Evolutionary conservation across 2,113 vertebrate genomes (phyloP).

Genomic region (Otolemur garnettii): DNA sequence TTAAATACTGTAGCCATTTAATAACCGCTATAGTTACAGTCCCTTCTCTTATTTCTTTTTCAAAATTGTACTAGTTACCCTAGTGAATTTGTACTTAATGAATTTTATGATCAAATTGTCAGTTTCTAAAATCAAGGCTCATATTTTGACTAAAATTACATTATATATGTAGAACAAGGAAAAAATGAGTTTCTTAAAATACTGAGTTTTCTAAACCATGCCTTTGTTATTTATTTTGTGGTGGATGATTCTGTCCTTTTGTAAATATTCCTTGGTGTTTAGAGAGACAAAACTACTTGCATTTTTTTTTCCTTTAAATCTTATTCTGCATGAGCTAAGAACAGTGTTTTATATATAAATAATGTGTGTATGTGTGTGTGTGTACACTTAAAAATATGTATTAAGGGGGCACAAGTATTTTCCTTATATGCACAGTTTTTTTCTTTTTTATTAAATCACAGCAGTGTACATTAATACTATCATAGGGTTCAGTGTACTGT

Average conservation of each 20-base stretch:
- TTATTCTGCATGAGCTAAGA: not conserved
- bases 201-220: not conserved
- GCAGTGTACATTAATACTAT: too few species aligned
- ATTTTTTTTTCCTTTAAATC: not conserved
- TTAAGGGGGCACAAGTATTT: too few species aligned
- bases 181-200: not conserved
- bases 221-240: not conserved
- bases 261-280: not conserved
- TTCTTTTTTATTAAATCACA: too few species aligned
- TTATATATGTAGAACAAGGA: not conserved
- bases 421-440: too few species aligned
- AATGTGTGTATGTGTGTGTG: too few species aligned
- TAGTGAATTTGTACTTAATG: not conserved
- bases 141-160: not conserved
- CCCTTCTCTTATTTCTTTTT: not conserved
- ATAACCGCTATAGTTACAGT: not conserved
- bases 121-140: not conserved
- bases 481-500: too few species aligned
- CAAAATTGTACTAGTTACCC: not conserved
- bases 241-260: not conserved
- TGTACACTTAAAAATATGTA: too few species aligned
- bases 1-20: not conserved
- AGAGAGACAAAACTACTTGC: not conserved
- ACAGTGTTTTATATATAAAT: not conserved
- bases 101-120: not conserved